phyloP scores from a whole-genome alignment of 1,140 invertebrate genomes.

The Aphelinus atriplicis region DNA sequence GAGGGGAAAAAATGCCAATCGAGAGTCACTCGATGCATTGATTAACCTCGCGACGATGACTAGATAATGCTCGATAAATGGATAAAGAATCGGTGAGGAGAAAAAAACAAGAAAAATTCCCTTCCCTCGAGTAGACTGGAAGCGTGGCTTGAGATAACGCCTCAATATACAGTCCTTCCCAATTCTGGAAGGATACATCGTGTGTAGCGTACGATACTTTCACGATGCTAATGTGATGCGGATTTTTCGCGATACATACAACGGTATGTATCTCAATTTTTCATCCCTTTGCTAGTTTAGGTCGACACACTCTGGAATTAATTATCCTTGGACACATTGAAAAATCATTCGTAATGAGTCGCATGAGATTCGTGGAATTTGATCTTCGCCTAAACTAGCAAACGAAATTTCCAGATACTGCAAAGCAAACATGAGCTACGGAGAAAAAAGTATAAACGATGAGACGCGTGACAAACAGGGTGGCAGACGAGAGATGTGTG shows the following conservation, averaged over 20 bases:
- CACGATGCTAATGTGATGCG: slow-evolving; percentile 34
- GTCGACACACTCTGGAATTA: not conserved
- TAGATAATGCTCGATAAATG: slow-evolving; percentile 18
- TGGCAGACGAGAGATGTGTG: slow-evolving; percentile 9
- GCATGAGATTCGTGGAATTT: too few species aligned
- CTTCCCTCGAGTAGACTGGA: not conserved
- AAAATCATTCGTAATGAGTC: too few species aligned
- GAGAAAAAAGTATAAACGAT: slow-evolving; percentile 17
- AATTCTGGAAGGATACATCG: slow-evolving; percentile 35
- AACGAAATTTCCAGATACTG: not conserved
- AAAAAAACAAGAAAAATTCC: not conserved
- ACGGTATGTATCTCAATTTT: slow-evolving; percentile 5
- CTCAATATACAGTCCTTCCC: slow-evolving; percentile 14
- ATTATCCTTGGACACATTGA: too few species aligned
- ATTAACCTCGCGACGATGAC: slow-evolving; percentile 12
- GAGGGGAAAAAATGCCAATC: slow-evolving; percentile 11
- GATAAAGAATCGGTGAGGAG: not conserved
- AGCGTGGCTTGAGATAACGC: not conserved
- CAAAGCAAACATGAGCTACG: slow-evolving; percentile 18
- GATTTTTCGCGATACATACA: slow-evolving; percentile 15
- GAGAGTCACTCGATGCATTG: slow-evolving; percentile 7
- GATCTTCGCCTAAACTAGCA: slow-evolving; percentile 29
- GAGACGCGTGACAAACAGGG: slow-evolving; percentile 13
- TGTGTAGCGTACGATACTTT: slow-evolving; percentile 36
- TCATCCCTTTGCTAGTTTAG: slow-evolving; percentile 36